phyloP scores from a whole-genome alignment of 1,140 invertebrate genomes.

The Eufriesea mexicana region DNA sequence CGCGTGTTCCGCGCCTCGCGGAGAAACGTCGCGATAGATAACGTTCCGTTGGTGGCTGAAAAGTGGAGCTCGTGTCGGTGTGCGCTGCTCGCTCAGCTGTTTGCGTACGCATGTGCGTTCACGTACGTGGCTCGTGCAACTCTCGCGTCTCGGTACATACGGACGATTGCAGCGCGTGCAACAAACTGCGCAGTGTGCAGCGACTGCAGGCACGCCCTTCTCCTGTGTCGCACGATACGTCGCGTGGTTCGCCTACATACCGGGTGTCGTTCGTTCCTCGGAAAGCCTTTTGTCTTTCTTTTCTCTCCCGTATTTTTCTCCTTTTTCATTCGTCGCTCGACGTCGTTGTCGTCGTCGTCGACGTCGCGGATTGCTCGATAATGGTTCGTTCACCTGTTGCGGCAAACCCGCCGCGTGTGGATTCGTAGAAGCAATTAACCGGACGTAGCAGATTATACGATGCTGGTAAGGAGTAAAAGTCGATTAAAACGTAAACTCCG shows the following conservation, averaged over 20 bases:
- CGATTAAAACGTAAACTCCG: constrained; percentile 17
- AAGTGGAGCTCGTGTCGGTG: background rate
- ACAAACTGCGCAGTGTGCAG: constrained; percentile 80
- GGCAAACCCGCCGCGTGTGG: constrained; percentile 1
- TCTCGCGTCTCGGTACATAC: constrained; percentile 43
- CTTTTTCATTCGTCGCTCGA: background rate
- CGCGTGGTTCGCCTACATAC: constrained; percentile 71
- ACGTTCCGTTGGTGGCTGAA: constrained; percentile 1
- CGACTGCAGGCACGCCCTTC: constrained; percentile 79
- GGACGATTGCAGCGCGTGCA: constrained; percentile 76
- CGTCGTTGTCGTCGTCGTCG: no score
- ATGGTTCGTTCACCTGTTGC: constrained; percentile 49
- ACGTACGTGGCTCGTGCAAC: constrained; percentile 40
- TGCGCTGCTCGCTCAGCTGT: background rate
- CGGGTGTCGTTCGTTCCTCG: constrained; percentile 58
- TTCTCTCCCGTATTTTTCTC: background rate
- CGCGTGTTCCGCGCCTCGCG: background rate
- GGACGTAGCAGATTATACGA: constrained; percentile 24
- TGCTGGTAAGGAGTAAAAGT: constrained; percentile 10
- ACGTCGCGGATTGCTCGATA: constrained; percentile 27
- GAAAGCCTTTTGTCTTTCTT: constrained; percentile 19
- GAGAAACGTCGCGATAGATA: constrained; percentile 13
- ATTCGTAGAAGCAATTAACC: constrained; percentile 24
- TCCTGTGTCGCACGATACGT: constrained; percentile 77
- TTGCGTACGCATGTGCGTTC: constrained; percentile 42